These are phyloP conservation scores for Ciconia boyciana DNA, from an alignment of 2,113 vertebrate species.

Conservation along the genomic window DNA sequence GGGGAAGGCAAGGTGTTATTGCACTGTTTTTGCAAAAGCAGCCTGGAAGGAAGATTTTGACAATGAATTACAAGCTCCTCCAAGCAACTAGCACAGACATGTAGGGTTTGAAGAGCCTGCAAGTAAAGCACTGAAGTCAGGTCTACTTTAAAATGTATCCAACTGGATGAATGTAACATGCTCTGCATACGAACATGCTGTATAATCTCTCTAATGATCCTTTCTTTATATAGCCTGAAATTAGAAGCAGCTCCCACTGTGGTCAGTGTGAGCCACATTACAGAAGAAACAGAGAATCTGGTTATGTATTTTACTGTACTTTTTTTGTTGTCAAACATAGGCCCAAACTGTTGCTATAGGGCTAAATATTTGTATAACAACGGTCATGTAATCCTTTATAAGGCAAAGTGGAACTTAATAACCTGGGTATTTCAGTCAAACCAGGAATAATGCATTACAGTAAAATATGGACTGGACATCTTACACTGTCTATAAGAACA, in stretches of 20 bases:
- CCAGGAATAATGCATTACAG: not conserved
- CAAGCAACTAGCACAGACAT: slow-evolving; percentile 1
- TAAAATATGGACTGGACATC: not conserved
- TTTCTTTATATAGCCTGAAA: slow-evolving; percentile 10
- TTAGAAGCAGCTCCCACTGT: not conserved
- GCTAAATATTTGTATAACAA: not conserved
- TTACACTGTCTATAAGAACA: not conserved
- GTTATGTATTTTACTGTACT: not conserved
- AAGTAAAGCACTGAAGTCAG: not conserved
- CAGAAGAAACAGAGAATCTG: not conserved
- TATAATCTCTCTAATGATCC: not conserved
- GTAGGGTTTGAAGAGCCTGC: slow-evolving; percentile 10
- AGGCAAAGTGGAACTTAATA: not conserved
- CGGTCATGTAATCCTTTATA: not conserved
- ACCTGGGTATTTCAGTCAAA: not conserved
- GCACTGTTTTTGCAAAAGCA: slow-evolving; percentile 33
- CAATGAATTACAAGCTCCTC: slow-evolving; percentile 47
- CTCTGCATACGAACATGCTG: not conserved
- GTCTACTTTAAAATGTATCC: slow-evolving; percentile 1
- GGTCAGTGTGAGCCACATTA: slow-evolving; percentile 13
- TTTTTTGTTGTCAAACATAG: not conserved
- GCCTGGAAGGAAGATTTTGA: slow-evolving; percentile 39
- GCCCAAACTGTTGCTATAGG: not conserved
- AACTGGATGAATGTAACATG: not conserved
- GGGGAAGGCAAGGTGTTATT: slow-evolving; percentile 39